phyloP scores from a whole-genome alignment of 2,888 invertebrate genomes.

The Lasioglossum zephyrum region DNA sequence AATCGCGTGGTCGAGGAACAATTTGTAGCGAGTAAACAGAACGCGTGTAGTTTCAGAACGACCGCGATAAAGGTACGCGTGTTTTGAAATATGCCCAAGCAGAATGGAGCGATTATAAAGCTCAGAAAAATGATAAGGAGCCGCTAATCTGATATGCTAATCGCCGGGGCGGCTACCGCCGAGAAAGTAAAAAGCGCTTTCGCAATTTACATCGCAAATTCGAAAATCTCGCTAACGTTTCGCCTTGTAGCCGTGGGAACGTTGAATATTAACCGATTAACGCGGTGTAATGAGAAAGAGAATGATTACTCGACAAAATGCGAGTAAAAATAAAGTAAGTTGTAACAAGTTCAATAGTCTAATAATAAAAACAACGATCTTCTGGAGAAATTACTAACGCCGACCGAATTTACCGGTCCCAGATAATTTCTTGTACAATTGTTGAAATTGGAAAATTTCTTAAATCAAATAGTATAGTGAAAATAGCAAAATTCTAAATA shows the following conservation, averaged over 20 bases:
- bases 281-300: background rate
- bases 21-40: constrained; percentile 20
- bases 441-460: background rate
- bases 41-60: background rate
- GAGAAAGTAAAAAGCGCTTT: background rate
- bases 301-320: background rate
- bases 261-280: background rate
- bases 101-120: constrained; percentile 2
- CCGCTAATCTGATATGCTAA: constrained; percentile 4
- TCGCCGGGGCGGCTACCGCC: background rate
- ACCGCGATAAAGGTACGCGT: constrained; percentile 8
- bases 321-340: background rate
- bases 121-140: background rate
- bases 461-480: too few relatives aligned
- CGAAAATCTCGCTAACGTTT: background rate
- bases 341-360: background rate
- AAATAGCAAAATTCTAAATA: background rate
- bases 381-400: background rate
- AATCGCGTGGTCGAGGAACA: constrained; percentile 10
- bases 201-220: constrained; percentile 15
- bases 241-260: background rate
- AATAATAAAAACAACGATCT: background rate
- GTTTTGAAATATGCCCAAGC: background rate
- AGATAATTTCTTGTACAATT: background rate
- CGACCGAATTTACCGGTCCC: background rate